Conservation (phyloP, 2,113 vertebrate genomes). For the Desmodus rotundus region DNA sequence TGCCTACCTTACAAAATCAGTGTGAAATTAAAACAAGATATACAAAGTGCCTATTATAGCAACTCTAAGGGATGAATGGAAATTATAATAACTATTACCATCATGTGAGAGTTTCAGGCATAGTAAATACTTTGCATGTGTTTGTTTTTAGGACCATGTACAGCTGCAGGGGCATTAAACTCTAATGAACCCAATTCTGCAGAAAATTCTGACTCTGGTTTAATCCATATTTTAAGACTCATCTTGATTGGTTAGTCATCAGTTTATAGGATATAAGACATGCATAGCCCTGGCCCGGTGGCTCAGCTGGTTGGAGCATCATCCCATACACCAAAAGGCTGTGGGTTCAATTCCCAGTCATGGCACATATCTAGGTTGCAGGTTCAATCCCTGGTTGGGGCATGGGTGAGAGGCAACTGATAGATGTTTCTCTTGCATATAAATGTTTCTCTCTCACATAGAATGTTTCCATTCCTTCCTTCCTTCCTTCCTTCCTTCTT, state of each 20-base stretch:
- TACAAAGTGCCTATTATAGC: neutral
- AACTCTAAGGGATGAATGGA: neutral
- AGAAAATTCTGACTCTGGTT: neutral
- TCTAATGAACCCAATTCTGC: neutral
- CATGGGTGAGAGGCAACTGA: too few relatives aligned
- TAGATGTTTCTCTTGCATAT: too few relatives aligned
- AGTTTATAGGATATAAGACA: neutral
- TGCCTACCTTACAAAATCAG: neutral
- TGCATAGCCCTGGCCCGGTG: neutral
- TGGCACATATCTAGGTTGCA: too few relatives aligned
- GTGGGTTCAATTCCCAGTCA: too few relatives aligned
- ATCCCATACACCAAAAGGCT: too few relatives aligned
- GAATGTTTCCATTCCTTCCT: too few relatives aligned
- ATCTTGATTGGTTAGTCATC: neutral
- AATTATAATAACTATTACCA: neutral
- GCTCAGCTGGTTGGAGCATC: too few relatives aligned
- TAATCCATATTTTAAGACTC: neutral
- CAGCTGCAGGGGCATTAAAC: neutral
- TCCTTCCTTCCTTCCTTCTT: too few relatives aligned
- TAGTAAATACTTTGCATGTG: neutral
- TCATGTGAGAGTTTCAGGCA: neutral
- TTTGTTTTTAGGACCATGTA: neutral
- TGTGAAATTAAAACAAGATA: neutral
- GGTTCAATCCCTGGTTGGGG: too few relatives aligned
- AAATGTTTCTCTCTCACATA: too few relatives aligned